Evolutionary conservation across 2,888 invertebrate genomes (phyloP).

Genomic region (Lithodes maja): DNA sequence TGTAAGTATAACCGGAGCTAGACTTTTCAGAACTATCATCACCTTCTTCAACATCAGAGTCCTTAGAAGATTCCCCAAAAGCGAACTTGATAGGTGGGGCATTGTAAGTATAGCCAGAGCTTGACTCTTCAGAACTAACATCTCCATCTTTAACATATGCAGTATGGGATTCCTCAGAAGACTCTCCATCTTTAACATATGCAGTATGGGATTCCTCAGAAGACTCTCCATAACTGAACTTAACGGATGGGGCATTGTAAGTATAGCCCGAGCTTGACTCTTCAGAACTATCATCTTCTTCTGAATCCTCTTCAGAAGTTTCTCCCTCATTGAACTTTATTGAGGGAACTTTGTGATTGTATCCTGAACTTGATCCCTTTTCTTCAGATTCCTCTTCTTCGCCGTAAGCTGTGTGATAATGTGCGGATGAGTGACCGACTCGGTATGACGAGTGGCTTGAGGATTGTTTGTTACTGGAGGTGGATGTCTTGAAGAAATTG

Average conservation of each 20-base stretch:
- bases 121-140: not conserved
- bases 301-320: constrained; percentile 3
- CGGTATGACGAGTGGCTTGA: not conserved
- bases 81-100: not conserved
- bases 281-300: not conserved
- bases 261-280: not conserved
- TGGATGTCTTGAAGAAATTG: not conserved
- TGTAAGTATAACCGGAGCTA: not conserved
- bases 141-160: too few species aligned
- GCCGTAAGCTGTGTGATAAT: not conserved
- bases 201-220: too few species aligned
- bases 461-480: not conserved
- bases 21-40: too few species aligned
- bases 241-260: not conserved
- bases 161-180: too few species aligned
- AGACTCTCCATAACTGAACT: not conserved
- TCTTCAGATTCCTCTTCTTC: not conserved
- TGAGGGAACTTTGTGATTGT: not conserved
- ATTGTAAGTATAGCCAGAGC: not conserved
- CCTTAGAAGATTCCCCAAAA: not conserved
- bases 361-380: not conserved
- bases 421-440: not conserved
- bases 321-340: not conserved
- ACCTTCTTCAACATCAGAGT: not conserved
- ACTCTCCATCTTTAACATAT: not conserved